A percentile compares a stretch with the other conserved stretches of the same genome.
These are phyloP conservation scores for Corynorhinus townsendii DNA, from an alignment of 2,113 vertebrate species.

Conservation along the genomic window DNA sequence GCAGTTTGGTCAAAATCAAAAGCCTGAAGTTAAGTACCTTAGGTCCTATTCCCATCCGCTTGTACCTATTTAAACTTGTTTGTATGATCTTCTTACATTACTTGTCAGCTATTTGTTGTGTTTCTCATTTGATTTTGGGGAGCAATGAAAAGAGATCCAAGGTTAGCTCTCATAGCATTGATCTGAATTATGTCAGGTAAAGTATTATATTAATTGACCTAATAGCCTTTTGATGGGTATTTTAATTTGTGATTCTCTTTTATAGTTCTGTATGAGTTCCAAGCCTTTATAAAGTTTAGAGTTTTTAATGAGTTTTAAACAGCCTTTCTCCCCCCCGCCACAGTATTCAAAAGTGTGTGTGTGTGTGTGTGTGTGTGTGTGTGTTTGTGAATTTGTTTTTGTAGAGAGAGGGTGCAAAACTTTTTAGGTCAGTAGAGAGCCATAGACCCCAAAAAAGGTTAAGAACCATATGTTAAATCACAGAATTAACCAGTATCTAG, in stretches of 20 bases:
- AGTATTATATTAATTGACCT: neutral
- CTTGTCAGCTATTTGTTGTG: neutral
- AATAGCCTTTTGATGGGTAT: neutral
- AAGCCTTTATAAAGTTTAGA: neutral
- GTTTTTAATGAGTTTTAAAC: neutral
- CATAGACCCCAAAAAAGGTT: neutral
- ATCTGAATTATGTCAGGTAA: neutral
- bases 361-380: no score
- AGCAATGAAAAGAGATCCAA: conserved; percentile 13
- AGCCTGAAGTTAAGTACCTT: neutral
- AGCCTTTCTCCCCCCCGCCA: neutral
- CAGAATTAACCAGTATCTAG: neutral
- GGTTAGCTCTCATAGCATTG: neutral
- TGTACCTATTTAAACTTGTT: neutral
- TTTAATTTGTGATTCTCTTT: conserved; percentile 19
- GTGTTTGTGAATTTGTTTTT: neutral
- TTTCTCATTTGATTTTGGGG: neutral
- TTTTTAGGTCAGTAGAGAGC: neutral
- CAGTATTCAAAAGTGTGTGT: neutral
- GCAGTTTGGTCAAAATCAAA: neutral
- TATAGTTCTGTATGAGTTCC: neutral
- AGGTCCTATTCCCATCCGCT: neutral
- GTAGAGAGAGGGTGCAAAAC: neutral
- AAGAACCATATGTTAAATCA: neutral
- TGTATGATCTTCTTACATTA: conserved; percentile 4